Evolutionary conservation across 2,797 vertebrate genomes (phyloP), one percentile per base, ranked within the genome.

Genomic region (Chaenodraco wilsoni): DNA sequence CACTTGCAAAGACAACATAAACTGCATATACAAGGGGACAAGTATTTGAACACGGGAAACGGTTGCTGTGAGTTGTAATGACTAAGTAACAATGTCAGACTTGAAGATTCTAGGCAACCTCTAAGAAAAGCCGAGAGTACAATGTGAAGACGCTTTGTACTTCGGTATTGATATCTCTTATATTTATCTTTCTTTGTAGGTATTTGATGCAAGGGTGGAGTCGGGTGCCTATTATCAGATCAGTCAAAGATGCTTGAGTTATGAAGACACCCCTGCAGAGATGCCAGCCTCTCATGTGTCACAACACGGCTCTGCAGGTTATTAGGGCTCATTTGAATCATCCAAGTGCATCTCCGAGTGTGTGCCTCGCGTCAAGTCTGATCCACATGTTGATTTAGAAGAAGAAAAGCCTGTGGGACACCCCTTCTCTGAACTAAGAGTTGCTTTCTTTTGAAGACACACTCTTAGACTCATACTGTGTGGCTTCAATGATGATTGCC

Each of bases 231-330:
- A 54, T 67, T 64, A 70, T 78, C 65, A 61, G 71, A 78, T 77
- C 76, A 74, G 70, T 44, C 61, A 69, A 84, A 74, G 23, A 84
- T 72, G 72, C 50, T 65, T 66, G 69, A 82, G 83, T 82, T 85
- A 80, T 83, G 81, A 87, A 86, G 77, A 88, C 87, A 88, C 89
- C 74, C 90, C 88, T 87, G 81, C 87, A 60, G 84, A 80, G 83
- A 73, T 81, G 71, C 49, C 76, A 84, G 84, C 75, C 64, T 82
- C 70, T 78, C 33, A 55, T 83, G 69, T 88, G 84, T 84, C 82
- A 89, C 81, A 85, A 76, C 84, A 79, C 58, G 51, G 65, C 78
- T 48, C 54, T 73, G 17, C 16, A 45, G 69, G 67, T 81, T 78
- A 81, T 80, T 75, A 85, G 49, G 56, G 33, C 78, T 79, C 27